Base-by-base conservation (phyloP, 2,797 vertebrate genomes). In the Hylomyscus alleni region DNA sequence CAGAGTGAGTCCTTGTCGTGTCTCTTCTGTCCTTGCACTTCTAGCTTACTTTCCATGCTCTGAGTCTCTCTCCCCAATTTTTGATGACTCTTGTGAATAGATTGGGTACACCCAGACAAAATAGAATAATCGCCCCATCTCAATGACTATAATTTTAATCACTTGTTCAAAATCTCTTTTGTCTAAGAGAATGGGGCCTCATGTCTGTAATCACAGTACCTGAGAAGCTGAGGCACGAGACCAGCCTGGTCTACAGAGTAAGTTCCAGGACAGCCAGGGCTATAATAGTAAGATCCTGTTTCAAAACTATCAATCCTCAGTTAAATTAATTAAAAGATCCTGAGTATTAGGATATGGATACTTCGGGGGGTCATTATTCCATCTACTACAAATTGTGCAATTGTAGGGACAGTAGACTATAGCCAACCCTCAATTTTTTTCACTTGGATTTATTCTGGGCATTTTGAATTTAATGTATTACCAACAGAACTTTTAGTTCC, bases 401-500 rank as follows among this genome's bases (percentile, higher is more conserved):
- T 90, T 75, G 62, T 54, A 78, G 3, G 44, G 85, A 37, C 24
- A 86, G 34, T 92, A 44, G 89, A 44, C 1, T 75, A 37, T 13
- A 62, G 82, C 50, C 78, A 93, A 72, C 44, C 84, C 60, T 80
- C 24, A 58, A 34, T 24, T 91, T 91, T 91, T 58, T 93, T 58
- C 82, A 80, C 37, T 44, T 62, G 52, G 17, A 72, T 82, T 31
- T 95, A 84, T 93, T 56, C 22, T 37, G 11, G 44, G 31, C 29
- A 85, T 84, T 95, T 95, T 2, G 3, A 95, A 88, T 85, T 93
- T 62, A 84, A 91, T 20, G 69, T 90, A 58, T 37, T 24, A 15
- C 34, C 62, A 86, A 26, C 54, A 69, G 47, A 72, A 86, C 7
- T 26, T 86, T 86, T 26, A 54, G 52, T 72, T 94, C 34, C 17